Evolutionary conservation across 2,113 vertebrate species (phyloP), one percentile per base, ranked within the genome.

Genomic region (Anguilla japonica): DNA sequence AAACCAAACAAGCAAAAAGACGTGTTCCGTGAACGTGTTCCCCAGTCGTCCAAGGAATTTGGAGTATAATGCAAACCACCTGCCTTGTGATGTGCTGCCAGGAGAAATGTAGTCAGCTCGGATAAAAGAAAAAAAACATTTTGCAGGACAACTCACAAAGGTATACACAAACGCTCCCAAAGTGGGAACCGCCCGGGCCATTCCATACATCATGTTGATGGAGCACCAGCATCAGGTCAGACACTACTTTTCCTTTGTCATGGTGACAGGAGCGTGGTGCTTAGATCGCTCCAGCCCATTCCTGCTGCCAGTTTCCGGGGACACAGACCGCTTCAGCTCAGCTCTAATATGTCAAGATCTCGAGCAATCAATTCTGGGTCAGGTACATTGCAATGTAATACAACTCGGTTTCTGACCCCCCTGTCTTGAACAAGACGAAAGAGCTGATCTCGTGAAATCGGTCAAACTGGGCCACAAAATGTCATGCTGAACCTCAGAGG

Each of bases 131-230:
- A 67, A 63, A 71, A 71, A 71, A 71, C 63, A 71, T 71, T n/a
- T 71, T 9, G 63, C 71, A 26, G n/a, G 91, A 83, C 91, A 90
- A 93, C 89, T 87, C 88, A 91, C 91, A 91, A 87, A 91, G 90
- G 91, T 91, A n/a, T 34, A n/a, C 11, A 9, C 83, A 46, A 53
- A 82, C 39, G 9, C 56, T 93, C 91, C 90, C 89, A 90, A 84
- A 90, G 89, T 93, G 88, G 91, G 85, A 89, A 91, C 82, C 43
- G 40, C 86, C 22, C 14, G 67, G 85, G 85, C 87, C 57, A 79
- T 84, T 91, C 89, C 90, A 95, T 96, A 90, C 93, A 94, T 96
- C 95, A 96, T 86, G 63, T 89, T 96, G 95, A 95, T 95, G 90
- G 94, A 96, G 94, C 91, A 89, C 91, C 87, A 53, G 81, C 91